Evolutionary conservation across 2,113 vertebrate species (phyloP), one percentile per base, ranked within the genome.

Genomic region (Tylochromis polylepis): DNA sequence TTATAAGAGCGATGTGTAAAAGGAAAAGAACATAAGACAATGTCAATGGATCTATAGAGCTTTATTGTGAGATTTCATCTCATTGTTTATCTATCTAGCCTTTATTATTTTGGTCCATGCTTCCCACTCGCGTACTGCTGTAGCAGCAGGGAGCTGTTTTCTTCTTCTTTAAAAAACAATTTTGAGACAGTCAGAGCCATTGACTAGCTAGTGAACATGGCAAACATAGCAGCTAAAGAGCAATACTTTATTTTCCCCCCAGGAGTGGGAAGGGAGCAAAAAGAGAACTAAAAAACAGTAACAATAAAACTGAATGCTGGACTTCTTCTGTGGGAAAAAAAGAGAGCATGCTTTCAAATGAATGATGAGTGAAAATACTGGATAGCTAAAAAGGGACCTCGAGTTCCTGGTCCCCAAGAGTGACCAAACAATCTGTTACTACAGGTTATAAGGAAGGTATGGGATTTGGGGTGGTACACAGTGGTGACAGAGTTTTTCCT

Each of bases 401-500:
- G 3, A 59, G 27, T 20, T 38, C 18, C 43, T 20, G 6, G 1
- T 56, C 57, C 58, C 29, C 41, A n/a, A 38, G 56, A 56, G 72
- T 80, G 75, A 16, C 31, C 59, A 58, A 80, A 70, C 18, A 84
- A 59, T 80, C 60, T 55, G 22, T 29, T 41, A 81, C 20, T 10
- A 38, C 3, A 27, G 24, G 55, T 80, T 79, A 31, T 67, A 27
- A 78, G 18, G 65, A 85, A 72, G 51, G 65, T 84, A 82, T 81
- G 41, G 49, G 41, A 60, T 11, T 4, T 22, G 22, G 56, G 53
- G 55, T 67, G 81, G 59, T 82, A 80, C 59, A 85, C 62, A 57
- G 72, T 12, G 27, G 88, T 79, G 58, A 75, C 83, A 91, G 79
- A 87, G 85, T 91, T 84, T 87, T 79, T 41, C 36, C 85, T 81